Evolutionary conservation across 1,140 invertebrate species (phyloP).

Genomic region (Periplaneta americana): DNA sequence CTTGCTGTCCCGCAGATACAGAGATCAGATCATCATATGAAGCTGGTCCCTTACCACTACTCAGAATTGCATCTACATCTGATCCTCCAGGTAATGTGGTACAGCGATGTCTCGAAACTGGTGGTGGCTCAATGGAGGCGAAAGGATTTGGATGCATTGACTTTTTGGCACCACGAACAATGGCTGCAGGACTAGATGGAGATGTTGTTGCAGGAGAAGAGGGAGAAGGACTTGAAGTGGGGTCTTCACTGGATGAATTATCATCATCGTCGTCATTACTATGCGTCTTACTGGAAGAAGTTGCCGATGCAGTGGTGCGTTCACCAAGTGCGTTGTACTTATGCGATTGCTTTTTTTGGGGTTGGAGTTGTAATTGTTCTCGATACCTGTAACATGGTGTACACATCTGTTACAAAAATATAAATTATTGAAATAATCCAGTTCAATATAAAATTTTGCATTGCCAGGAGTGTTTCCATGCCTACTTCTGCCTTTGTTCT

Average conservation of each 20-base stretch:
- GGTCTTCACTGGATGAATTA: slow-evolving; percentile 12
- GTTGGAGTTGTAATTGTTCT: background rate
- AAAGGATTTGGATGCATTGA: background rate
- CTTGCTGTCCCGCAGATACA: background rate
- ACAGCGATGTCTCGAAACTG: background rate
- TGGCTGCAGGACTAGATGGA: slow-evolving; percentile 10
- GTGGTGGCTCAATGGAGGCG: slow-evolving; percentile 9
- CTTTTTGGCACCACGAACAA: background rate
- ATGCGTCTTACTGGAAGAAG: background rate
- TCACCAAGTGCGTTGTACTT: background rate
- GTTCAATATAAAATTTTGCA: no score
- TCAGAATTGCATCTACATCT: background rate
- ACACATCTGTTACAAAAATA: no score
- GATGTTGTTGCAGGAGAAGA: slow-evolving; percentile 10
- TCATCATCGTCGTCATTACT: slow-evolving; percentile 8
- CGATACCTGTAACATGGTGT: background rate
- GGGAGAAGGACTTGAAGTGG: slow-evolving; percentile 10
- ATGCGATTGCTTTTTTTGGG: background rate
- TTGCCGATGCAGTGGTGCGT: background rate
- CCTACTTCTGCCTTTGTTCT: no score
- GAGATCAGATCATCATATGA: background rate
- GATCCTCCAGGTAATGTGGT: background rate
- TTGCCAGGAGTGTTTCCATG: no score
- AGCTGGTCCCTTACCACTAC: background rate
- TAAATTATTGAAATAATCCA: no score